Evolutionary conservation across 2,888 invertebrate genomes (phyloP).

Genomic region (Pteria penguin): DNA sequence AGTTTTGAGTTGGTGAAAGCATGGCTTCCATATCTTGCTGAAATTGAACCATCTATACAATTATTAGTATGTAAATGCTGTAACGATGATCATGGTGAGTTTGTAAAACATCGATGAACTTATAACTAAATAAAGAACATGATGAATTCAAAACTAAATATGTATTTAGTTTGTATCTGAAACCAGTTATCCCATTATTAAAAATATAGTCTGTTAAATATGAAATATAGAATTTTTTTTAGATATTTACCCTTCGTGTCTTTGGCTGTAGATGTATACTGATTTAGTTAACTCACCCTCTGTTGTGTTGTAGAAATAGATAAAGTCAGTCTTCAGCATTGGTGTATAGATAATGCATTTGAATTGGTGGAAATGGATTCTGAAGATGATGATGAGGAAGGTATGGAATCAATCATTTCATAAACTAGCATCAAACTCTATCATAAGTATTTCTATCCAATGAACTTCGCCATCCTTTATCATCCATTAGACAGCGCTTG

Average conservation of each 20-base stretch:
- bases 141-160: neutral
- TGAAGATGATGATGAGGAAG: constrained; percentile 78
- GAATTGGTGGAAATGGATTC: constrained; percentile 86
- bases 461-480: no score
- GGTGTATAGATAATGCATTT: constrained; percentile 86
- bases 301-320: constrained; percentile 72
- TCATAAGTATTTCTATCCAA: no score
- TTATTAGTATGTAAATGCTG: constrained; percentile 83
- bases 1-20: constrained; percentile 80
- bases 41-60: constrained; percentile 83
- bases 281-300: no score
- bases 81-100: constrained; percentile 59
- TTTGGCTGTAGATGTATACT: no score
- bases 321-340: constrained; percentile 78
- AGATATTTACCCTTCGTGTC: no score
- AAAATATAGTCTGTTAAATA: no score
- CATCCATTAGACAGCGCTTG: no score
- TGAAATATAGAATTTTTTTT: no score
- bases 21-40: constrained; percentile 81
- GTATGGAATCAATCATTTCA: no score
- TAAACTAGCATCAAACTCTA: no score
- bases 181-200: no score
- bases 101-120: neutral
- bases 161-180: neutral
- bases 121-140: no score